Conservation (phyloP, 2,113 vertebrate species). For the Lipotes vexillifer region DNA sequence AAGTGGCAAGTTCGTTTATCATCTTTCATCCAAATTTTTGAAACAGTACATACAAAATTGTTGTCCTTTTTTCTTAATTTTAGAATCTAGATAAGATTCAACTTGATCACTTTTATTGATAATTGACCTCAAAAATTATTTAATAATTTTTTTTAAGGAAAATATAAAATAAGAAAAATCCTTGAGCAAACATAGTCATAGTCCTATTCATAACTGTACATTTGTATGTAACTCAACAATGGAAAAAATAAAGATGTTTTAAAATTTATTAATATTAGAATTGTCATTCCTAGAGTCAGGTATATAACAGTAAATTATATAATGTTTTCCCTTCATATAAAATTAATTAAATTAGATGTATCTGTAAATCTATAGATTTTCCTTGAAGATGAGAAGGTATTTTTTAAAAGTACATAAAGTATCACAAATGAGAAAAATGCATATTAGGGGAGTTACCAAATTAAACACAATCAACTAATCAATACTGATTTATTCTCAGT, state of each 20-base stretch:
- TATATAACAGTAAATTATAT: background rate
- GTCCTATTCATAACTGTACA: background rate
- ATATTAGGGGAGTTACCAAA: background rate
- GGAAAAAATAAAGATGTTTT: background rate
- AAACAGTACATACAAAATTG: background rate
- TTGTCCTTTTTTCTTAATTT: background rate
- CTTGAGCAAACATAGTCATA: background rate
- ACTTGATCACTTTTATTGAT: background rate
- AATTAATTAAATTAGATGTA: background rate
- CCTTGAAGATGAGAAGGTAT: background rate
- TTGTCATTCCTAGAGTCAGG: background rate
- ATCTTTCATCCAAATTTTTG: background rate
- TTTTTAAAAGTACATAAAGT: background rate
- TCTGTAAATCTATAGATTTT: background rate
- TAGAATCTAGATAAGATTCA: background rate
- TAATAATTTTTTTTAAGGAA: background rate
- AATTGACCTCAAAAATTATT: background rate
- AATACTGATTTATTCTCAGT: background rate
- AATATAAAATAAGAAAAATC: background rate
- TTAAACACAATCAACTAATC: background rate
- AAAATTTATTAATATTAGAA: background rate
- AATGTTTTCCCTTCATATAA: background rate
- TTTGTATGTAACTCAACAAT: background rate
- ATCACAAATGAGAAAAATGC: background rate
- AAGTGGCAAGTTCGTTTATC: background rate